Evolutionary conservation across 2,113 vertebrate genomes (phyloP).

Genomic region (Gallinago undulata): DNA sequence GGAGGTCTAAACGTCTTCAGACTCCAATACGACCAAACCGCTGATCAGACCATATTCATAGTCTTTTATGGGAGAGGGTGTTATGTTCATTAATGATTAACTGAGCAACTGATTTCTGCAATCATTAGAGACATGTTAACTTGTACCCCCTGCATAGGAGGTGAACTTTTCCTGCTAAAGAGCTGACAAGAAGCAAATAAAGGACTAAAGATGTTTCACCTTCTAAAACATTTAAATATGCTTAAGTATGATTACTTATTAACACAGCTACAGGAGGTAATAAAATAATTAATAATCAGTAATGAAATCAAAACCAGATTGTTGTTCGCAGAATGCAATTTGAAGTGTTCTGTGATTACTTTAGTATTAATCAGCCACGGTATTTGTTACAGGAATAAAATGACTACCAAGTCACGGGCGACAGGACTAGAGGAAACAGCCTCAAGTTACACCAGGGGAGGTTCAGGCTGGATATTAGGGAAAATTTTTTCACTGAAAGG

Average conservation of each 20-base stretch:
- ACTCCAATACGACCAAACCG: background rate
- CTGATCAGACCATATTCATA: background rate
- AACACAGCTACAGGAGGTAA: conserved; percentile 16
- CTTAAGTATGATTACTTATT: conserved; percentile 11
- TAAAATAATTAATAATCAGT: conserved; percentile 40
- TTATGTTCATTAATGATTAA: background rate
- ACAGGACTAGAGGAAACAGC: too few relatives aligned
- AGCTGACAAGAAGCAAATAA: background rate
- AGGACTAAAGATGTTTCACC: background rate
- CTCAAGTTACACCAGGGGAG: too few relatives aligned
- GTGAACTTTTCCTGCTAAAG: background rate
- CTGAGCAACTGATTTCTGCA: background rate
- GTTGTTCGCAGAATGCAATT: background rate
- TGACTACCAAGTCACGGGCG: background rate
- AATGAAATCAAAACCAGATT: background rate
- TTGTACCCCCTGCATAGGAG: background rate
- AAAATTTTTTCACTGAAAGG: too few relatives aligned
- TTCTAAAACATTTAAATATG: background rate
- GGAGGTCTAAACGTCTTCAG: background rate
- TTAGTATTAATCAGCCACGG: background rate
- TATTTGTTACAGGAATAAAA: background rate
- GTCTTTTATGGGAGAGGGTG: background rate
- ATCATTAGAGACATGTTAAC: background rate
- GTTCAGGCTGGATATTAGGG: too few relatives aligned
- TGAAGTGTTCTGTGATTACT: background rate